Evolutionary conservation across 2,113 vertebrate species (phyloP).

Genomic region (Conger conger): DNA sequence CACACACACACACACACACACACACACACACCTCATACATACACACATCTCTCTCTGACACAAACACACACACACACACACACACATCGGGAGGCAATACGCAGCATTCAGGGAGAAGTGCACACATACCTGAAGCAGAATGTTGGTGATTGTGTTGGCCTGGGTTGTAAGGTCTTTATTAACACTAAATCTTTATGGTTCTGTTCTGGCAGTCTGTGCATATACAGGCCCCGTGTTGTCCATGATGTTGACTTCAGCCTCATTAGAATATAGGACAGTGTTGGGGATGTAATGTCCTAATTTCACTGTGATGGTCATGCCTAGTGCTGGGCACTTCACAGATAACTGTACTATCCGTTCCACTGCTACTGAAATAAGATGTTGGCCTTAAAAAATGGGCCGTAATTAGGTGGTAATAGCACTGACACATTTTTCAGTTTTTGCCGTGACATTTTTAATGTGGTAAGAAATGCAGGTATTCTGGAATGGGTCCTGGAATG

Average conservation of each 20-base stretch:
- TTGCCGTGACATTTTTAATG: background rate
- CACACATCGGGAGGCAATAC: background rate
- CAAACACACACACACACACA: too few species aligned
- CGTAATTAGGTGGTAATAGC: background rate
- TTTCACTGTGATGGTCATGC: background rate
- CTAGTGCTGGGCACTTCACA: background rate
- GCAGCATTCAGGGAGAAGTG: background rate
- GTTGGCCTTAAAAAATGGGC: background rate
- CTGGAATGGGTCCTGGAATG: too few species aligned
- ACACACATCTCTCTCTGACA: too few species aligned
- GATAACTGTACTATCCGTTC: background rate
- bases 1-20: conserved; percentile 2
- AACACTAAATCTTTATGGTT: background rate
- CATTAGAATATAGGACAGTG: too few species aligned
- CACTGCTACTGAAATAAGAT: background rate
- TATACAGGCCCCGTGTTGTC: background rate
- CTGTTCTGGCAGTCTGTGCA: background rate
- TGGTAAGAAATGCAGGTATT: background rate
- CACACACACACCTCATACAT: background rate
- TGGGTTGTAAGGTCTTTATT: too few species aligned
- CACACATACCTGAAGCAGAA: background rate
- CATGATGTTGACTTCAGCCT: background rate
- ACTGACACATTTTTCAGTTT: background rate
- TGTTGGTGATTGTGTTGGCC: background rate
- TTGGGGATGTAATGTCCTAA: background rate